A percentile compares a stretch with the other conserved stretches of the same genome.
Evolutionary conservation across 2,113 vertebrate genomes (phyloP).

Genomic region (Telmatochromis brichardi): DNA sequence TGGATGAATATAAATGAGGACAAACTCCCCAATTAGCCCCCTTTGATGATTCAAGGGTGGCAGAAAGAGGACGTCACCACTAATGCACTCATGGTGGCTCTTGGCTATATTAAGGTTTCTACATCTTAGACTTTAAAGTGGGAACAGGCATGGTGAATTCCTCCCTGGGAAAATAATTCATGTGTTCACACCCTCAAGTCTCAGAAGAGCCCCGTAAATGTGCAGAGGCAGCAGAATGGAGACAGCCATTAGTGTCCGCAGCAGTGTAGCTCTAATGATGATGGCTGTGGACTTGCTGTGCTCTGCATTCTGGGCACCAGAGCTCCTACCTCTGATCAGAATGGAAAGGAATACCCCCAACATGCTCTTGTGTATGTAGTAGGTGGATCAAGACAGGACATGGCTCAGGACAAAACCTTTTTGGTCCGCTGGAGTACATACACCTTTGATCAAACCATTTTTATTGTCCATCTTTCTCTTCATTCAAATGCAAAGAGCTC

Average conservation of each 20-base stretch:
- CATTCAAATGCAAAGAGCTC: neutral
- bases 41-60: conserved; percentile 21
- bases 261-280: conserved; percentile 59
- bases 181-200: conserved; percentile 34
- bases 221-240: conserved; percentile 67
- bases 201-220: conserved; percentile 54
- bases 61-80: neutral
- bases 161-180: conserved; percentile 45
- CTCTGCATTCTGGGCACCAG: conserved; percentile 43
- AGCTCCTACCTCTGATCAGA: neutral
- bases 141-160: conserved; percentile 1
- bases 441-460: neutral
- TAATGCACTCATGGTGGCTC: neutral
- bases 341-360: neutral
- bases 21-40: conserved; percentile 38
- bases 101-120: neutral
- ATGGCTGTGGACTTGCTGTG: conserved; percentile 64
- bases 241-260: conserved; percentile 59
- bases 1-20: conserved; percentile 64
- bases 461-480: neutral
- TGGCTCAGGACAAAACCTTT: neutral
- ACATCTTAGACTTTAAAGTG: neutral
- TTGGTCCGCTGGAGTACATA: neutral
- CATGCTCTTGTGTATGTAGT: neutral
- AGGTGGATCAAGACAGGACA: neutral